phyloP scores from a whole-genome alignment of 64 coral and sea anemone species.

The Montipora cactus region DNA sequence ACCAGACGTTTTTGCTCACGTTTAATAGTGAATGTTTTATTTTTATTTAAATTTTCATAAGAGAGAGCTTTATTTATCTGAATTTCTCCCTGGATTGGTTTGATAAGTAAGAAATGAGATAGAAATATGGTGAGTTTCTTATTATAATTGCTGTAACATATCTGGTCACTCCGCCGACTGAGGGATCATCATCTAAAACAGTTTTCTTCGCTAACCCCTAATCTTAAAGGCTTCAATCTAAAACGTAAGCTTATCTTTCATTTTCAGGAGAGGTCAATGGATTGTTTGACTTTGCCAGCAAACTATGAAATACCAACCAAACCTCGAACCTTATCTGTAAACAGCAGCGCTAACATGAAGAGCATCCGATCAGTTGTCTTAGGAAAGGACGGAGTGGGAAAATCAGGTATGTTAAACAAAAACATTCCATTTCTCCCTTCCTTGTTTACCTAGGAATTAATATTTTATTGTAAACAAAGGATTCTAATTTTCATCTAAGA shows the following conservation, averaged over 20 bases:
- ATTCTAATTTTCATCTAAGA: not conserved
- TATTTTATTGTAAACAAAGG: not conserved
- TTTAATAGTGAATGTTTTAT: too few relatives aligned
- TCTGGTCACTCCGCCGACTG: too few relatives aligned
- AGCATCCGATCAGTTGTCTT: slow-evolving; percentile 37
- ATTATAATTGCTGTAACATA: too few relatives aligned
- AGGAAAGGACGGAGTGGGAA: slow-evolving; percentile 50
- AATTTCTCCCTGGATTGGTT: too few relatives aligned
- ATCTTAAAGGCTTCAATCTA: not conserved
- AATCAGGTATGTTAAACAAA: slow-evolving; percentile 39
- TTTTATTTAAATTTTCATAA: too few relatives aligned
- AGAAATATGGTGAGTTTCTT: too few relatives aligned
- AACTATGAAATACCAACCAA: slow-evolving; percentile 19
- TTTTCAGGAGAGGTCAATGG: slow-evolving; percentile 11
- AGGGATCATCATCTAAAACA: too few relatives aligned
- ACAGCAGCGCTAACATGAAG: slow-evolving; percentile 7
- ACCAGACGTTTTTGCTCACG: too few relatives aligned
- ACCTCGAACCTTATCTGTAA: not conserved
- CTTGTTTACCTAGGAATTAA: not conserved
- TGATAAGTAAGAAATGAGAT: too few relatives aligned
- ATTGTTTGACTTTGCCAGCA: slow-evolving; percentile 1
- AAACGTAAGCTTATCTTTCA: not conserved
- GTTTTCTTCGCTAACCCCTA: too few relatives aligned
- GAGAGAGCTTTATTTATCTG: too few relatives aligned
- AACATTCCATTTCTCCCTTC: not conserved